Evolutionary conservation across 2,797 vertebrate genomes (phyloP).

Genomic region (Ptychobarbus kaznakovi): DNA sequence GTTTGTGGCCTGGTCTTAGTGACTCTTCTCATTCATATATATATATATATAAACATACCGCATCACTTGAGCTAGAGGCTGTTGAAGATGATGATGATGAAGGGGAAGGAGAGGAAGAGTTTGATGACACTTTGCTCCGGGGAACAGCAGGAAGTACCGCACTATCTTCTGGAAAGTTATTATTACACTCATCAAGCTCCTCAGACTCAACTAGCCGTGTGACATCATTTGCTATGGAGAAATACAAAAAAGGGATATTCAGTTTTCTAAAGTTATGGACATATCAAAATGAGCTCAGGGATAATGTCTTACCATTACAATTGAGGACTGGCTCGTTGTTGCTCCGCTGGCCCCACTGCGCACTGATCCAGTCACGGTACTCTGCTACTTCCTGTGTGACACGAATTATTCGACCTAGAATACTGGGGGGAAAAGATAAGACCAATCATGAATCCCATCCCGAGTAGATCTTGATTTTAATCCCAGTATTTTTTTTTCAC

Average conservation of each 20-base stretch:
- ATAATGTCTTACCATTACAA: slow-evolving; percentile 73
- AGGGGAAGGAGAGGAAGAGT: slow-evolving; percentile 90
- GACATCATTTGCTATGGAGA: slow-evolving; percentile 86
- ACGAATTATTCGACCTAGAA: slow-evolving; percentile 95
- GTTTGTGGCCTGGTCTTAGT: too few species aligned
- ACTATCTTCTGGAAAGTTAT: slow-evolving; percentile 88
- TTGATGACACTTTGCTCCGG: slow-evolving; percentile 92
- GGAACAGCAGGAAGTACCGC: slow-evolving; percentile 80
- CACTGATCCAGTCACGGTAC: slow-evolving; percentile 95
- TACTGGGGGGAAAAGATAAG: slow-evolving; percentile 73
- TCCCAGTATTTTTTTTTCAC: neutral
- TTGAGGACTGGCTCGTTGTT: slow-evolving; percentile 86
- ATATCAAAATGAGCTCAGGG: neutral
- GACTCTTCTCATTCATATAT: too few species aligned
- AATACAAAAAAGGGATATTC: neutral
- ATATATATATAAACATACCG: slow-evolving; percentile 61
- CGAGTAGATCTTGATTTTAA: neutral
- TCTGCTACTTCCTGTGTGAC: slow-evolving; percentile 95
- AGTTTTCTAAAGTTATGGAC: neutral
- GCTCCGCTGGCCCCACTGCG: slow-evolving; percentile 87
- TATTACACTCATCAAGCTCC: slow-evolving; percentile 95
- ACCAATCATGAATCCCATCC: neutral
- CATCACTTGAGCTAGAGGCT: slow-evolving; percentile 92
- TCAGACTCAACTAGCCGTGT: slow-evolving; percentile 89
- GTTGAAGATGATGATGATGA: slow-evolving; percentile 89